A percentile compares a stretch with the other conserved stretches of the same genome.
These are phyloP conservation scores for Procavia capensis DNA, from an alignment of 2,113 vertebrate genomes.

Conservation along the genomic window DNA sequence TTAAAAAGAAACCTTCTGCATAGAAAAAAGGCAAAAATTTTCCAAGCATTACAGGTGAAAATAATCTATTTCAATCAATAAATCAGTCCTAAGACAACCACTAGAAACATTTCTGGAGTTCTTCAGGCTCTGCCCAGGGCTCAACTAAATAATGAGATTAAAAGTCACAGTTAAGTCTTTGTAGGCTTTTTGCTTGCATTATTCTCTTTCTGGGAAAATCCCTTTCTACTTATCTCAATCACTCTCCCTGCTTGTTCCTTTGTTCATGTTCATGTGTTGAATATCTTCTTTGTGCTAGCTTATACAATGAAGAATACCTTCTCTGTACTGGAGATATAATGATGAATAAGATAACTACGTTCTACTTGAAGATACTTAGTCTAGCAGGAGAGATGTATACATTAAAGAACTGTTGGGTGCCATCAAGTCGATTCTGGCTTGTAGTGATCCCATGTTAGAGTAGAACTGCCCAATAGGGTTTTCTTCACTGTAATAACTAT, in stretches of 20 bases:
- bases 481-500: background rate
- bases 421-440: background rate
- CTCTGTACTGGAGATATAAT: background rate
- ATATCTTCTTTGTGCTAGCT: background rate
- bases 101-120: background rate
- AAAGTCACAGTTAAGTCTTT: background rate
- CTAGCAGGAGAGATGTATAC: background rate
- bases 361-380: background rate
- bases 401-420: background rate
- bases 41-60: background rate
- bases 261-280: background rate
- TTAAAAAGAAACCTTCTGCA: background rate
- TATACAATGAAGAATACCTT: background rate
- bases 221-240: background rate
- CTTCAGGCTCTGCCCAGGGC: background rate
- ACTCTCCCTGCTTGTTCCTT: background rate
- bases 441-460: background rate
- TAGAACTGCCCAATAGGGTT: background rate
- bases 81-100: background rate
- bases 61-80: background rate
- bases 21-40: background rate
- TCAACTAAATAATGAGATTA: background rate
- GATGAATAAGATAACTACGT: background rate
- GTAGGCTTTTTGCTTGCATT: background rate
- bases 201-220: slow-evolving; percentile 5